Conservation (phyloP, 92 coral and sea anemone genomes). For the Umimayanthus chanpuru region DNA sequence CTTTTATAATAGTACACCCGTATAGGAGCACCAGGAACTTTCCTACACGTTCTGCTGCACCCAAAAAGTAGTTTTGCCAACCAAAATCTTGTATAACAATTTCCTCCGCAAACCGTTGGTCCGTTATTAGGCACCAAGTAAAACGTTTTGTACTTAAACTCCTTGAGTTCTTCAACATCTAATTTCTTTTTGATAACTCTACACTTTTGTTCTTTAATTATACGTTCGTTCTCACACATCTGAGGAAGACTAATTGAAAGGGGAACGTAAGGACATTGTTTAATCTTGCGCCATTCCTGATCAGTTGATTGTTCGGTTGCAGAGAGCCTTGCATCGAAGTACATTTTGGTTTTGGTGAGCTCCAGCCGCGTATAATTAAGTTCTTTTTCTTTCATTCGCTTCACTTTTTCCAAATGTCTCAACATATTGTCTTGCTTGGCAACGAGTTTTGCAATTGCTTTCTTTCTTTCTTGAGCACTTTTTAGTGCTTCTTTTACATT, state of each 20-base stretch:
- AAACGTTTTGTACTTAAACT: not conserved
- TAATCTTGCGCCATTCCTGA: slow-evolving; percentile 4
- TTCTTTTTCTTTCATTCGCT: slow-evolving; percentile 15
- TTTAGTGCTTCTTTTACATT: slow-evolving; percentile 10
- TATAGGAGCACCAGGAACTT: not conserved
- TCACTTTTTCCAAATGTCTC: not conserved
- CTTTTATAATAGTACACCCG: slow-evolving; percentile 22
- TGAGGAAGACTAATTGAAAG: slow-evolving; percentile 36
- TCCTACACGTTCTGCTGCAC: slow-evolving; percentile 22
- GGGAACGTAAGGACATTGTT: slow-evolving; percentile 24
- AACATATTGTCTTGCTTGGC: not conserved
- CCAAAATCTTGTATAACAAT: no score
- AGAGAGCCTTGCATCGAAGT: not conserved
- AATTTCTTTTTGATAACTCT: not conserved
- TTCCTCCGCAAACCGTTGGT: not conserved
- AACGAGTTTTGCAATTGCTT: not conserved
- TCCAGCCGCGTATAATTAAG: slow-evolving; percentile 40
- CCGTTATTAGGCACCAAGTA: not conserved
- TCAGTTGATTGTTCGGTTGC: not conserved
- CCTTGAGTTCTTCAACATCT: not conserved
- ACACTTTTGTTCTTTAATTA: slow-evolving; percentile 17
- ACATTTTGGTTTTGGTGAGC: slow-evolving; percentile 11
- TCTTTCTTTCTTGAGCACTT: slow-evolving; percentile 17
- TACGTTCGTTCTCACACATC: slow-evolving; percentile 18
- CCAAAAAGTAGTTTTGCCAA: not conserved